Conservation (phyloP, 2,888 invertebrate genomes). For the Eutolmus rufibarbis region DNA sequence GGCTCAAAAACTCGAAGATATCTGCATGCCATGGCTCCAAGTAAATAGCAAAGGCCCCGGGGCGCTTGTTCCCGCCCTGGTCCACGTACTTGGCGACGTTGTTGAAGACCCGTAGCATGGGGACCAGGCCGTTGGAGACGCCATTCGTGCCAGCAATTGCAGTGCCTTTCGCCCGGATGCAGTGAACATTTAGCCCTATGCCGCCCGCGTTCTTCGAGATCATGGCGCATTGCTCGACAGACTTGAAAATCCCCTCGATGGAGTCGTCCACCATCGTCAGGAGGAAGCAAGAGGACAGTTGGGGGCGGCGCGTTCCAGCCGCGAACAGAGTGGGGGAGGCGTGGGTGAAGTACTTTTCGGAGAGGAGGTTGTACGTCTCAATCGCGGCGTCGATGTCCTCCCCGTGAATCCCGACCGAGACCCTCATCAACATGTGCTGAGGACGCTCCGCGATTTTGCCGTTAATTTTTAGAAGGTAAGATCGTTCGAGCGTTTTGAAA, state of each 20-base stretch:
- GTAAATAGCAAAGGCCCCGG: slow-evolving; percentile 97
- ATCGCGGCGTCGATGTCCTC: slow-evolving; percentile 92
- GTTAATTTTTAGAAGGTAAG: slow-evolving; percentile 90
- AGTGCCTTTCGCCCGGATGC: slow-evolving; percentile 90
- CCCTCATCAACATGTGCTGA: slow-evolving; percentile 98
- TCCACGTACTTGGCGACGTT: slow-evolving; percentile 96
- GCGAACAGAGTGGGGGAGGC: slow-evolving; percentile 97
- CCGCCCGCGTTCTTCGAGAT: slow-evolving; percentile 98
- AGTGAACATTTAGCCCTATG: slow-evolving; percentile 95
- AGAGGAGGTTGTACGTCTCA: slow-evolving; percentile 94
- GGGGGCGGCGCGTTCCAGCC: slow-evolving; percentile 89
- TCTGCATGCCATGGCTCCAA: slow-evolving; percentile 99
- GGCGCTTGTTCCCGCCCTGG: slow-evolving; percentile 97
- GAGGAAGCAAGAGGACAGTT: slow-evolving; percentile 94
- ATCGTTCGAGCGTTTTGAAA: slow-evolving; percentile 97
- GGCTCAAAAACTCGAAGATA: slow-evolving; percentile 91
- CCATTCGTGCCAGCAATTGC: slow-evolving; percentile 95
- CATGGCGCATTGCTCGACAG: slow-evolving; percentile 89
- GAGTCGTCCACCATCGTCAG: slow-evolving; percentile 94
- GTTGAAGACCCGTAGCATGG: slow-evolving; percentile 94
- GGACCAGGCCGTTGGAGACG: slow-evolving; percentile 92
- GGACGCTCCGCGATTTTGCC: slow-evolving; percentile 95
- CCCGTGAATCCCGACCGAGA: slow-evolving; percentile 94
- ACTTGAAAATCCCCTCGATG: slow-evolving; percentile 94
- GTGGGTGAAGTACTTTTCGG: slow-evolving; percentile 96